These are phyloP conservation scores for Mactra quadrangularis DNA, from an alignment of 1,140 invertebrate species.

Conservation along the genomic window DNA sequence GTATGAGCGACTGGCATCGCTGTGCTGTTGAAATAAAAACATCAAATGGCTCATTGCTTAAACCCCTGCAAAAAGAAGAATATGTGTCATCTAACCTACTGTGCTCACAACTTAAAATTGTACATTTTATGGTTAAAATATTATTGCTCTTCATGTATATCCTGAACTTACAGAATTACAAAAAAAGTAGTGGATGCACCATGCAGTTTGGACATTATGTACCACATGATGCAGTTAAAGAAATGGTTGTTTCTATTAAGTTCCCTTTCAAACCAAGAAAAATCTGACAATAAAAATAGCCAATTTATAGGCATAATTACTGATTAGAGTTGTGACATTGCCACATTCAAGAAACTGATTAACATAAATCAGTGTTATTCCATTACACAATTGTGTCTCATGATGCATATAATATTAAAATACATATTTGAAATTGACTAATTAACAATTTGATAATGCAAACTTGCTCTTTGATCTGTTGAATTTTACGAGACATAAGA, in stretches of 20 bases:
- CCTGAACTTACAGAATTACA: neutral
- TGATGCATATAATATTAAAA: no score
- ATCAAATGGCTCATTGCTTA: no score
- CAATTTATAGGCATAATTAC: neutral
- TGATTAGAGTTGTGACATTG: slow-evolving; percentile 26
- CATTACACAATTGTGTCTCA: no score
- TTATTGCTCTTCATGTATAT: neutral
- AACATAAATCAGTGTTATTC: no score
- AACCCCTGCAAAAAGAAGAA: neutral
- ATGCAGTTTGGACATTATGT: neutral
- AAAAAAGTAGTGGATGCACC: neutral
- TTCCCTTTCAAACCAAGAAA: neutral
- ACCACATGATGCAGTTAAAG: neutral
- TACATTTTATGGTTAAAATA: slow-evolving; percentile 4
- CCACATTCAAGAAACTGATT: slow-evolving; percentile 16
- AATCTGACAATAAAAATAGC: slow-evolving; percentile 5
- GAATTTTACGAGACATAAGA: no score
- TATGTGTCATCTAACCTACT: neutral
- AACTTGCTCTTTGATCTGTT: no score
- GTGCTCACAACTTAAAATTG: neutral
- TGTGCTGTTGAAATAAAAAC: no score
- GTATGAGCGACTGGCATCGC: no score
- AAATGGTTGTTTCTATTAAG: neutral
- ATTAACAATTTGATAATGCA: no score
- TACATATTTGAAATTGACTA: no score